Evolutionary conservation across 1,140 invertebrate genomes (phyloP), one percentile per base, ranked within the genome.

Genomic region (Sarcophaga bullata): DNA sequence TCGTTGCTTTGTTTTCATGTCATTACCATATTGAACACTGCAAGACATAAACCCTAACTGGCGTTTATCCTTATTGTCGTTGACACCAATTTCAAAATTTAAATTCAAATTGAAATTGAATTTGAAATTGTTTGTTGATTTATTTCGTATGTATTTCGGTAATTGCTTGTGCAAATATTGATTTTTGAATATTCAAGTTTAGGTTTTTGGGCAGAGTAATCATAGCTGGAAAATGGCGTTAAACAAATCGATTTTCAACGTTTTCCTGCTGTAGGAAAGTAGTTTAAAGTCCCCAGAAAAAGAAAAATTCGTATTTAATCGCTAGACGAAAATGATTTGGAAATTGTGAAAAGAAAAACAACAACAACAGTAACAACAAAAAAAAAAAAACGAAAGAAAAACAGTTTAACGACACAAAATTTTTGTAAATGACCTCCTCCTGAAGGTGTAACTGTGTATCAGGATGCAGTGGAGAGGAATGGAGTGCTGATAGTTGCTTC

Each of bases 371-470:
- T 37, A 37, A n/a, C n/a, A n/a, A n/a, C n/a, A 8, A 68, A 68
- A 19, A 19, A 17, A 3, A 68, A 50, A 50, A 50, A 50, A 50
- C 49, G 62, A n/a, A 25, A 68, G 19, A n/a, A 11, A 62, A 68
- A 68, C 5, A 25, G 17, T 8, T 19, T n/a, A 68, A 68, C 19
- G n/a, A 8, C 15, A n/a, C 37, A 81, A 68, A 48, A 10, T 25
- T 81, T 75, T 82, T 13, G 68, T 47, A 83, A 84, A 85, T 86
- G 86, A 86, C 86, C 86, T 86, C 86, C 86, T 86, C 86, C 86
- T 86, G 86, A 86, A 85, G 86, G 86, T 85, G 86, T 86, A 86
- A 86, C 86, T 85, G 85, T 86, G 85, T 58, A 47, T 4, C 68
- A 47, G 62, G 15, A 15, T 17, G 3, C 80, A 54, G 9, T 54